A percentile compares a stretch with the other conserved stretches of the same genome.
These are phyloP conservation scores for Dolichotis patagonum DNA, from an alignment of 2,113 vertebrate species.

Conservation along the genomic window DNA sequence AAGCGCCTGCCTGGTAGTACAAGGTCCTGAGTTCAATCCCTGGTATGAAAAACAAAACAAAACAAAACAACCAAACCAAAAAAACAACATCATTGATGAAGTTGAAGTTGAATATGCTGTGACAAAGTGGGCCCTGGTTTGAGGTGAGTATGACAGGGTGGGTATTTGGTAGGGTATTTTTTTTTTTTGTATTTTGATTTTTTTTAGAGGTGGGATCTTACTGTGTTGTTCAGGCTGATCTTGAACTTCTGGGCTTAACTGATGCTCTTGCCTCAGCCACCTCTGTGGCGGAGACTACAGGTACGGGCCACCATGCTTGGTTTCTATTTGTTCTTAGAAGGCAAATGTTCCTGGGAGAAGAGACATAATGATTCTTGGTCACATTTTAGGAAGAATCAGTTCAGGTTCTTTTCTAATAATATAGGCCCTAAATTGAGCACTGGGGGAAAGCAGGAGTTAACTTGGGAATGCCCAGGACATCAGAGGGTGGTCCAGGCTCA, in stretches of 20 bases:
- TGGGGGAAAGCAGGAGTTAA: not conserved
- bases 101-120: not conserved
- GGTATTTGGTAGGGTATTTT: not conserved
- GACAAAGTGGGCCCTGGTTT: not conserved
- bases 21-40: too few species aligned
- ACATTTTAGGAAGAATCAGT: constrained; percentile 26
- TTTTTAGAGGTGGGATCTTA: not conserved
- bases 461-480: not conserved
- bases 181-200: not conserved
- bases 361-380: not conserved
- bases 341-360: not conserved
- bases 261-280: not conserved
- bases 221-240: not conserved
- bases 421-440: not conserved
- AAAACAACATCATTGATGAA: too few species aligned
- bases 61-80: too few species aligned
- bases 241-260: not conserved
- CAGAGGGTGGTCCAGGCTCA: not conserved
- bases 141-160: not conserved
- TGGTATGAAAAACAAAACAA: too few species aligned
- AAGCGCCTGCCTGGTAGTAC: too few species aligned
- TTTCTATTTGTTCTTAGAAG: constrained; percentile 33
- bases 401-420: constrained; percentile 23
- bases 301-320: not conserved
- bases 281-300: not conserved